Percentiles rank a stretch among this genome's conserved stretches.
Conservation (phyloP, 2,797 vertebrate species). For the Phylloscopus collybita region DNA sequence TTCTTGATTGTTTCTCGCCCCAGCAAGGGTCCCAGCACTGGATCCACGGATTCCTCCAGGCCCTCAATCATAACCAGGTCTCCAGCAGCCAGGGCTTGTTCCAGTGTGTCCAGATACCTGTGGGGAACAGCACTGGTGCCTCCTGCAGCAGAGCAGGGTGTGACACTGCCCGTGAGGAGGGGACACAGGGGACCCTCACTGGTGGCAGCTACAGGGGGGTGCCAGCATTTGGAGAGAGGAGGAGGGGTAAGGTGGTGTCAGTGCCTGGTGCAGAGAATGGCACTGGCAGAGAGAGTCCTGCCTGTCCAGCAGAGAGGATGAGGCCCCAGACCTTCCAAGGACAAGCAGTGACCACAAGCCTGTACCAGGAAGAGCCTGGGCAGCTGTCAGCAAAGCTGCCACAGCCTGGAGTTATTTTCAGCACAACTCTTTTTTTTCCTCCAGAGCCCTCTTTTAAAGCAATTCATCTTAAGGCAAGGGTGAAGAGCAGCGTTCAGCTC, state of each 20-base stretch:
- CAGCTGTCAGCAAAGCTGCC: background rate
- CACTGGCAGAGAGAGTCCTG: background rate
- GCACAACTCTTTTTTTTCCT: background rate
- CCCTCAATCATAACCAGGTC: constrained; percentile 92
- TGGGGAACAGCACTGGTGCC: background rate
- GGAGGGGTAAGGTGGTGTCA: background rate
- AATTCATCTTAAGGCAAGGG: background rate
- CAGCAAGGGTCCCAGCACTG: constrained; percentile 91
- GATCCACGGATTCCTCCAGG: constrained; percentile 90
- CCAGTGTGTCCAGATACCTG: constrained; percentile 89
- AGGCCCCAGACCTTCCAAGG: background rate
- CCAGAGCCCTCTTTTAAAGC: background rate
- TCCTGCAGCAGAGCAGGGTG: background rate
- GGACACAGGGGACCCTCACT: background rate
- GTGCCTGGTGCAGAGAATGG: background rate
- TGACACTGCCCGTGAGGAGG: background rate
- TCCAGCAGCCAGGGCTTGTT: constrained; percentile 86
- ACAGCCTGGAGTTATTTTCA: background rate
- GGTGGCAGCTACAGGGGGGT: rapidly evolving
- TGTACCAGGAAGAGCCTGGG: background rate
- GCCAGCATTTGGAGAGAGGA: background rate
- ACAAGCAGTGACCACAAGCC: background rate
- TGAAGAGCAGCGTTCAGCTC: background rate
- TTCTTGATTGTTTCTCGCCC: constrained; percentile 94
- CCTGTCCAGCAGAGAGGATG: background rate